A percentile compares a stretch with the other conserved stretches of the same genome.
Conservation (phyloP, 2,113 vertebrate species). For the Romanogobio albipinnatus region DNA sequence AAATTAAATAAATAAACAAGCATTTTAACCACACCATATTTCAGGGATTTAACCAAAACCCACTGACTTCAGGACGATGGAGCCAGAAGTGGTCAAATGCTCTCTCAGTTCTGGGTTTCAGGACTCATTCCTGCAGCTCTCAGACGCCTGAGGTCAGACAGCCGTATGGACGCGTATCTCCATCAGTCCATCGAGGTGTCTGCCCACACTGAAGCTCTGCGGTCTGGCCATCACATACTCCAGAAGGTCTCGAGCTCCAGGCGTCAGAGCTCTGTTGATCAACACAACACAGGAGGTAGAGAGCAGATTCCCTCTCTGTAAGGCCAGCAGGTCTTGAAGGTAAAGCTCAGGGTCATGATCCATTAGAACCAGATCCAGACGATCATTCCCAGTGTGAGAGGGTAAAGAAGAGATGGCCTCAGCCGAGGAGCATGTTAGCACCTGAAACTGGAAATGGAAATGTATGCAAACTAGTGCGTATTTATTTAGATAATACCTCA, state of each 20-base stretch:
- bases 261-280: slow-evolving; percentile 51
- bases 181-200: slow-evolving; percentile 52
- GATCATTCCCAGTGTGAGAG: slow-evolving; percentile 26
- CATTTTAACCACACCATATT: too few relatives aligned
- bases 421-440: slow-evolving; percentile 65
- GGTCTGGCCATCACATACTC: slow-evolving; percentile 51
- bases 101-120: too few relatives aligned
- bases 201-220: slow-evolving; percentile 52
- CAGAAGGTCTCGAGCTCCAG: slow-evolving; percentile 49
- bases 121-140: too few relatives aligned
- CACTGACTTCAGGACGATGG: too few relatives aligned
- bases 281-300: slow-evolving; percentile 64
- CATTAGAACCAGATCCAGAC: slow-evolving; percentile 70
- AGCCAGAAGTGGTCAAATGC: too few relatives aligned
- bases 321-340: slow-evolving; percentile 66
- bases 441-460: too few relatives aligned
- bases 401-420: slow-evolving; percentile 63
- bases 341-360: slow-evolving; percentile 69
- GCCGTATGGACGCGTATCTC: slow-evolving; percentile 44
- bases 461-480: too few relatives aligned
- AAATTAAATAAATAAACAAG: too few relatives aligned
- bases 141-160: background rate
- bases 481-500: too few relatives aligned
- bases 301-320: slow-evolving; percentile 65
- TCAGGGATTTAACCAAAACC: too few relatives aligned